These are phyloP conservation scores for Thaumetopoea pityocampa DNA, from an alignment of 1,140 invertebrate species.

Conservation along the genomic window DNA sequence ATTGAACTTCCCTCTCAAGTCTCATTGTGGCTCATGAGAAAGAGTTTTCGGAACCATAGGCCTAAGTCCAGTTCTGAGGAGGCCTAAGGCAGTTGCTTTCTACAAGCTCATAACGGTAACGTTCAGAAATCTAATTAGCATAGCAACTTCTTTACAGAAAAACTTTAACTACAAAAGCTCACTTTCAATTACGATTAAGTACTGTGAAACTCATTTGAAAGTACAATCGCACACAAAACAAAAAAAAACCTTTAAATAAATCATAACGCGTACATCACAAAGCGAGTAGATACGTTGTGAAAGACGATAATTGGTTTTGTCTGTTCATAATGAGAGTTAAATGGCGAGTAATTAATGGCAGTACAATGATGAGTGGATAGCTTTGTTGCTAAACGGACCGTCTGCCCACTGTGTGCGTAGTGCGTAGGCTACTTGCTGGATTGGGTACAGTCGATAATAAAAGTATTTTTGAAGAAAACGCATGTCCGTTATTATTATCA, in stretches of 20 bases:
- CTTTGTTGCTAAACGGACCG: slow-evolving; percentile 34
- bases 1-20: too few species aligned
- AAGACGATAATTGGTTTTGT: slow-evolving; percentile 57
- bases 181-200: slow-evolving; percentile 23
- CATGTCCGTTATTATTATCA: not conserved
- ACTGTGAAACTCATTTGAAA: slow-evolving; percentile 14
- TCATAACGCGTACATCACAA: too few species aligned
- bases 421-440: slow-evolving; percentile 15
- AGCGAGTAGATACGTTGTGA: too few species aligned
- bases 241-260: slow-evolving; percentile 44
- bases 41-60: too few species aligned
- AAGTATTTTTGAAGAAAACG: slow-evolving; percentile 1
- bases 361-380: slow-evolving; percentile 27
- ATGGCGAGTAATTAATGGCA: slow-evolving; percentile 47
- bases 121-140: not conserved
- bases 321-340: slow-evolving; percentile 55
- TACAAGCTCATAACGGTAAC: slow-evolving; percentile 2
- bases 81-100: too few species aligned
- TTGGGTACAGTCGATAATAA: slow-evolving; percentile 7
- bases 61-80: too few species aligned
- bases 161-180: slow-evolving; percentile 9
- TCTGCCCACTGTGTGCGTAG: slow-evolving; percentile 46
- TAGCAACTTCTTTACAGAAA: not conserved
- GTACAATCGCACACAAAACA: slow-evolving; percentile 34
- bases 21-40: too few species aligned